Evolutionary conservation across 2,113 vertebrate genomes (phyloP).

Genomic region (Progne subis): DNA sequence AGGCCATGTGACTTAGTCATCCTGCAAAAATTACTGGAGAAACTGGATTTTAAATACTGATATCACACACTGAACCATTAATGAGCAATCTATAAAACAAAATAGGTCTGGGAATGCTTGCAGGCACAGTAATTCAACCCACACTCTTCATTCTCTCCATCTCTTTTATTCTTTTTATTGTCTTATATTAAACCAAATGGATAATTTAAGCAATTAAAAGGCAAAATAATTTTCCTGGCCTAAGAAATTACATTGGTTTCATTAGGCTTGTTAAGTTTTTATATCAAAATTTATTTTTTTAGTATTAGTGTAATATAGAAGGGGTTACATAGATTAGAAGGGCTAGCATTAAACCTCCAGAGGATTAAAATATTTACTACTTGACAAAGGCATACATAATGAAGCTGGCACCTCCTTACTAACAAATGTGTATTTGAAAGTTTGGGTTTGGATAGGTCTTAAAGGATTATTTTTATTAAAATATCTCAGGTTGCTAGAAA

Average conservation of each 20-base stretch:
- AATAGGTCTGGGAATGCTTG: constrained; percentile 5
- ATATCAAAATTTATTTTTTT: neutral
- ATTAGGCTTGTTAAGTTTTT: neutral
- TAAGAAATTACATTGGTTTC: neutral
- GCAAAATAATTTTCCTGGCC: neutral
- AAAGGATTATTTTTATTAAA: constrained; percentile 67
- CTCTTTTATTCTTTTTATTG: constrained; percentile 13
- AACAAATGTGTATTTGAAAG: constrained; percentile 36
- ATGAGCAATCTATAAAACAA: constrained; percentile 10
- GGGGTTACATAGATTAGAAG: neutral
- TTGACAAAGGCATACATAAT: constrained; percentile 12
- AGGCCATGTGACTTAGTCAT: neutral
- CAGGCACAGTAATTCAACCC: neutral
- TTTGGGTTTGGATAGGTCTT: constrained; percentile 29
- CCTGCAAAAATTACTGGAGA: neutral
- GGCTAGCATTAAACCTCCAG: neutral
- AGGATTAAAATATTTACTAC: constrained; percentile 35
- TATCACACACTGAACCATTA: neutral
- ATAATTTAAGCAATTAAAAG: neutral
- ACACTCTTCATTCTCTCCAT: neutral
- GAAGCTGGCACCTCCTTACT: neutral
- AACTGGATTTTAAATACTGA: constrained; percentile 1
- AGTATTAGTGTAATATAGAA: neutral
- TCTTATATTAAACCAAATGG: neutral
- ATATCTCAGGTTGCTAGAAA: constrained; percentile 58